These are phyloP conservation scores for Zygogramma bicolorata DNA, from an alignment of 2,888 invertebrate genomes.

Conservation along the genomic window DNA sequence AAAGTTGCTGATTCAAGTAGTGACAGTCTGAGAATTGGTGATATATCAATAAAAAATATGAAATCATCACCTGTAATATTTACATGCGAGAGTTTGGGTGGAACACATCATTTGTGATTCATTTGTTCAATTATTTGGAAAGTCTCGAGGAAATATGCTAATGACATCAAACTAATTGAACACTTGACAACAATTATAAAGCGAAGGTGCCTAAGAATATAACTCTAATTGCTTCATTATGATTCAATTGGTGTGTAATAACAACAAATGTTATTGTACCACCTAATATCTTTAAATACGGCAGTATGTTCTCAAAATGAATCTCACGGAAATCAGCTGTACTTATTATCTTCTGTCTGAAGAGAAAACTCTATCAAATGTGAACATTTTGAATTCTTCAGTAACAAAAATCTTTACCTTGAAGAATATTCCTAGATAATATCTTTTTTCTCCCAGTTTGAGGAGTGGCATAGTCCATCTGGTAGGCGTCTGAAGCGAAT, in stretches of 20 bases:
- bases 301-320: no score
- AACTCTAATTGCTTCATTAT: not conserved
- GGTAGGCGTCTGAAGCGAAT: slow-evolving; percentile 73
- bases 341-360: no score
- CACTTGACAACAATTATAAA: not conserved
- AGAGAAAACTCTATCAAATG: not conserved
- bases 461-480: slow-evolving; percentile 93
- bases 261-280: no score
- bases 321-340: no score
- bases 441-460: slow-evolving; percentile 89
- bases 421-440: slow-evolving; percentile 93
- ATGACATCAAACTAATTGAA: not conserved
- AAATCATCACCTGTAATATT: not conserved
- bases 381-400: not conserved
- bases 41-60: not conserved
- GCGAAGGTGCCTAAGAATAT: not conserved
- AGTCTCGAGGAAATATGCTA: not conserved
- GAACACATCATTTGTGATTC: not conserved
- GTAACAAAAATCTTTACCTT: slow-evolving; percentile 71
- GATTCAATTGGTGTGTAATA: not conserved
- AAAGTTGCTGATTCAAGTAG: not conserved
- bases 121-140: not conserved
- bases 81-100: not conserved
- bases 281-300: no score
- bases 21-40: not conserved